Conservation (phyloP, 2,888 invertebrate genomes). For the Eulithis testata region DNA sequence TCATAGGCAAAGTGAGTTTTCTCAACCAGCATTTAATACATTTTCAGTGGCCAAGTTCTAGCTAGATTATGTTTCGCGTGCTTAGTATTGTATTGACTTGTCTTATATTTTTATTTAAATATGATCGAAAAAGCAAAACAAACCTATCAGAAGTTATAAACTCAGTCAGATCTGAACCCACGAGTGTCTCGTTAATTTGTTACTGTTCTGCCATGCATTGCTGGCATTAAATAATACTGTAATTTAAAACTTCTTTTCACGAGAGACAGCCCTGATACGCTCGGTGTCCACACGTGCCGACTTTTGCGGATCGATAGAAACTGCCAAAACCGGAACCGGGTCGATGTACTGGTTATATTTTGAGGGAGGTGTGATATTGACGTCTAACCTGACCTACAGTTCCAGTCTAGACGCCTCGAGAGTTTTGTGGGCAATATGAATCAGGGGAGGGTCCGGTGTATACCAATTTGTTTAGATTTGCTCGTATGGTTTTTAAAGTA, state of each 20-base stretch:
- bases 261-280: slow-evolving; percentile 32
- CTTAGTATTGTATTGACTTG: no score
- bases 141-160: no score
- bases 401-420: slow-evolving; percentile 15
- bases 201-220: no score
- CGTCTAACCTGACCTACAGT: slow-evolving; percentile 27
- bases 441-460: not conserved
- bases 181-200: no score
- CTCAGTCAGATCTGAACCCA: no score
- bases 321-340: slow-evolving; percentile 43
- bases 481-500: not conserved
- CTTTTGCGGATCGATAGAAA: slow-evolving; percentile 57
- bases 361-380: slow-evolving; percentile 33
- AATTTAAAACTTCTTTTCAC: not conserved
- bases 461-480: slow-evolving; percentile 2
- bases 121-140: no score
- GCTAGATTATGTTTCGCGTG: no score
- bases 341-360: slow-evolving; percentile 39
- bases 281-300: slow-evolving; percentile 37
- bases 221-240: no score
- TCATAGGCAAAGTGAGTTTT: no score
- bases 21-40: no score
- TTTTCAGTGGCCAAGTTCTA: no score
- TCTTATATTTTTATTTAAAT: no score
- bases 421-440: not conserved